Percentiles rank a stretch among this genome's conserved stretches.
These are phyloP conservation scores for Acanthosepion pharaonis DNA, from an alignment of 2,888 invertebrate genomes.

Conservation along the genomic window DNA sequence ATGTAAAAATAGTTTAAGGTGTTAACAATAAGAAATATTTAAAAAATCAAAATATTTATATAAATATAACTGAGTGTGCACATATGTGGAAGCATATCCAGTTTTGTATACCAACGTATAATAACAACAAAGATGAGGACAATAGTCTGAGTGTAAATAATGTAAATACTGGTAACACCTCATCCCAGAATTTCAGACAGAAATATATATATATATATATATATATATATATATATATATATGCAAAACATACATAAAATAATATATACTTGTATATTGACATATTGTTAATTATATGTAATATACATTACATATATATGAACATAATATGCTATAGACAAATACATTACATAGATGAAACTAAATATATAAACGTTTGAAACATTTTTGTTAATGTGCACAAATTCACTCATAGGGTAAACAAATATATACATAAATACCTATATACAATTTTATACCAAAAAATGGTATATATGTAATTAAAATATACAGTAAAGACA, in stretches of 20 bases:
- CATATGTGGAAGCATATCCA: neutral
- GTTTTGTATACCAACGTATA: neutral
- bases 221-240: neutral
- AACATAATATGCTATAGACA: neutral
- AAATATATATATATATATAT: slow-evolving; percentile 6
- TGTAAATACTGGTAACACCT: too few relatives aligned
- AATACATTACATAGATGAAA: neutral
- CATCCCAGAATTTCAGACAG: neutral
- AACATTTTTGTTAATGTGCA: neutral
- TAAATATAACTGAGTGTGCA: neutral
- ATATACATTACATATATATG: slow-evolving; percentile 25
- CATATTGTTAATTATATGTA: neutral
- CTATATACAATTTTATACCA: neutral
- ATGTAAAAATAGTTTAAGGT: neutral
- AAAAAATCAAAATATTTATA: neutral
- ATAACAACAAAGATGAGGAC: too few relatives aligned
- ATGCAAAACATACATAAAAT: neutral
- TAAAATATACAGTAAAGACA: neutral
- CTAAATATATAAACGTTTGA: neutral
- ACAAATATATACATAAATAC: neutral
- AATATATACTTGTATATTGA: neutral
- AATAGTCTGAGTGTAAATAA: too few relatives aligned
- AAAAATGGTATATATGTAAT: neutral
- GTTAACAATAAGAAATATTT: neutral
- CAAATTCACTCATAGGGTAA: neutral